Base-by-base conservation (phyloP, 2,113 vertebrate species). In the Danionella cerebrum region DNA sequence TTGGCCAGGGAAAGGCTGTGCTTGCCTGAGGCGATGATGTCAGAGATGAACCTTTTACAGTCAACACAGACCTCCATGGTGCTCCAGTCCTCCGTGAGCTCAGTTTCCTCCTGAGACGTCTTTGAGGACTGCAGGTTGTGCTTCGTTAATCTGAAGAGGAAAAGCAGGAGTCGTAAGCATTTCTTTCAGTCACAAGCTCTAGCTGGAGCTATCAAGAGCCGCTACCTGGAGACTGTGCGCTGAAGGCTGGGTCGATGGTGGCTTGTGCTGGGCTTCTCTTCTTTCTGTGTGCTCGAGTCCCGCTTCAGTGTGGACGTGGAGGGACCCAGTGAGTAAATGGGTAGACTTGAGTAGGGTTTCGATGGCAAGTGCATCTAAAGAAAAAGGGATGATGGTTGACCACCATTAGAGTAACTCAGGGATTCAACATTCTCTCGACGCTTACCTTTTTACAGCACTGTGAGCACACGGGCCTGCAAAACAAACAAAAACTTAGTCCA, bases 381-480 rank as follows among this genome's bases (percentile, higher is more conserved):
- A 5, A 10, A 19, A 3, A 64, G 25, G 3, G 29, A 18, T n/a
- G n/a, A n/a, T n/a, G n/a, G n/a, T n/a, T n/a, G n/a, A n/a, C n/a
- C n/a, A n/a, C n/a, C n/a, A n/a, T n/a, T n/a, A n/a, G n/a, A n/a
- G n/a, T n/a, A n/a, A n/a, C n/a, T n/a, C n/a, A n/a, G n/a, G n/a
- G n/a, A n/a, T n/a, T n/a, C n/a, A n/a, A n/a, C n/a, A n/a, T n/a
- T n/a, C n/a, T n/a, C n/a, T n/a, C n/a, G n/a, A n/a, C n/a, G 81
- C 88, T 80, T 85, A 98, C 95, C 86, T 99, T 99, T 88, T 94
- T 97, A 85, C 96, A 99, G 79, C 96, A 99, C 83, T 99, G 95
- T 50, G 96, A 91, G 69, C 96, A 99, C 27, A 99, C 96, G 18
- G 95, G 95, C 85, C 96, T 98, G 83, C 7, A 87, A 75, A 60